Percentiles rank a stretch among this genome's conserved stretches.
These are phyloP conservation scores for Dryobotodes eremita DNA, from an alignment of 2,888 invertebrate genomes.

Conservation along the genomic window DNA sequence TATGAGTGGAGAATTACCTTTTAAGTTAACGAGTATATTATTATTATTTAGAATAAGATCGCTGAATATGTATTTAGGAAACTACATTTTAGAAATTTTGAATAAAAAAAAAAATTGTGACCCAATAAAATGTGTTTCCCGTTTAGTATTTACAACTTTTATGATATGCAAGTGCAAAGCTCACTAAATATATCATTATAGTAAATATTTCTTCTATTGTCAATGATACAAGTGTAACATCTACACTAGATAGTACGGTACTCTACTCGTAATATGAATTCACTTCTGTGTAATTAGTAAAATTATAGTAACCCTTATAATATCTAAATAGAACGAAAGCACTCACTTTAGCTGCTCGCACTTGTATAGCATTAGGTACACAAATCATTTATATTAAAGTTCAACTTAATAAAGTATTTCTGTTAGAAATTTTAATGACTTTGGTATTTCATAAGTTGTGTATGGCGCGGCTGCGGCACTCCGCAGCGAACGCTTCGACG, in stretches of 20 bases:
- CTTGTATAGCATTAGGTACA: conserved; percentile 88
- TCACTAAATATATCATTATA: conserved; percentile 85
- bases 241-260: conserved; percentile 81
- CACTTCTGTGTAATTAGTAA: conserved; percentile 74
- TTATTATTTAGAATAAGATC: conserved; percentile 56
- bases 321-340: conserved; percentile 83
- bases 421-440: conserved; percentile 89
- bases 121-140: conserved; percentile 77
- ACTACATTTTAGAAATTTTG: conserved; percentile 50
- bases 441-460: conserved; percentile 87
- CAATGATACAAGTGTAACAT: conserved; percentile 78
- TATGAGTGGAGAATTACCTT: conserved; percentile 51
- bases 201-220: conserved; percentile 78
- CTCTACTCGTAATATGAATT: conserved; percentile 73
- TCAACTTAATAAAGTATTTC: conserved; percentile 86
- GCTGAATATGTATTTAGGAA: conserved; percentile 59
- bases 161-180: conserved; percentile 91
- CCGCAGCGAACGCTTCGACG: conserved; percentile 54
- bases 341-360: conserved; percentile 88
- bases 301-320: conserved; percentile 80
- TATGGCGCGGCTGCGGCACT: conserved; percentile 52
- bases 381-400: conserved; percentile 86
- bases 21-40: conserved; percentile 63
- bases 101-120: conserved; percentile 61
- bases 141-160: conserved; percentile 86